Evolutionary conservation across 2,888 invertebrate species (phyloP).

Genomic region (Trachelus tabidus): DNA sequence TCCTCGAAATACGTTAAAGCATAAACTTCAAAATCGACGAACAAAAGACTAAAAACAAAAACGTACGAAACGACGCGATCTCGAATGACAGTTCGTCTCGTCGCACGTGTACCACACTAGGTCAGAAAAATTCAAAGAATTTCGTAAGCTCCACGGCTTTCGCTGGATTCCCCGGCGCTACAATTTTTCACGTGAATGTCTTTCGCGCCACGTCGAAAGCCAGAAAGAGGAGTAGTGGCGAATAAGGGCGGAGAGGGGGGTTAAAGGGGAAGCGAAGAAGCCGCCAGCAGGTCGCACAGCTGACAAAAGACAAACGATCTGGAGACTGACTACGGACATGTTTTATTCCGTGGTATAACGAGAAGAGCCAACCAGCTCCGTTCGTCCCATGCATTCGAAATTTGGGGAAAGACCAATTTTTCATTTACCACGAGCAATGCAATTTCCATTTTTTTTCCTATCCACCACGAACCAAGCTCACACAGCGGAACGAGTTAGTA

Average conservation of each 20-base stretch:
- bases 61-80: neutral
- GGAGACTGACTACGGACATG: conserved; percentile 2
- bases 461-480: neutral
- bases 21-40: neutral
- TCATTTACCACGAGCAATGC: neutral
- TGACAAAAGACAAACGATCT: conserved; percentile 6
- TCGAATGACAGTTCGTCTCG: neutral
- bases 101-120: neutral
- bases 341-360: conserved; percentile 5
- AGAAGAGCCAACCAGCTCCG: neutral
- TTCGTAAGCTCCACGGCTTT: neutral
- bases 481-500: neutral
- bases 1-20: neutral
- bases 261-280: neutral
- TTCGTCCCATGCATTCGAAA: neutral
- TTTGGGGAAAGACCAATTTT: neutral
- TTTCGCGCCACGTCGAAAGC: neutral
- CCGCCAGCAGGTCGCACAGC: neutral
- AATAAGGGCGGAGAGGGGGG: neutral
- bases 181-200: neutral
- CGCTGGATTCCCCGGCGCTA: neutral
- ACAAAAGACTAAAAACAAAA: neutral
- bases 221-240: neutral
- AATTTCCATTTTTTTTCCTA: neutral
- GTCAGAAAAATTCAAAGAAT: neutral